phyloP scores from a whole-genome alignment of 2,797 vertebrate genomes.

The Hydrophis major region DNA sequence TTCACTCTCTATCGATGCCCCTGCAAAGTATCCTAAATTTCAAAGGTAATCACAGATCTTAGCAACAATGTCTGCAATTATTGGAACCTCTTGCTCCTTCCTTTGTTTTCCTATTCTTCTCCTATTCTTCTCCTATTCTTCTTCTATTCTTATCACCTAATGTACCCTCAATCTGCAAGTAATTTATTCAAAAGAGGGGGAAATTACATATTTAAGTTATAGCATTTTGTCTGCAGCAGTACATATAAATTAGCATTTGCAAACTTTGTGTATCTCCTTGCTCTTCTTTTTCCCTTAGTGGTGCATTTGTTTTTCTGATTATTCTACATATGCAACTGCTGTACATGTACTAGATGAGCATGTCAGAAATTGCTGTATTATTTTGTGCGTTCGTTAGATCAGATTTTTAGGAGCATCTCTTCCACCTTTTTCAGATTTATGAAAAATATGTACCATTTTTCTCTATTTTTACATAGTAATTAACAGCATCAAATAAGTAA shows the following conservation, averaged over 20 bases:
- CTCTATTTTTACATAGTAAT: constrained; percentile 69
- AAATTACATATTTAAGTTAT: background rate
- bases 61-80: background rate
- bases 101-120: background rate
- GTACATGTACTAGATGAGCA: background rate
- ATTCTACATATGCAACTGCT: background rate
- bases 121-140: background rate
- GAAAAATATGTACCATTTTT: constrained; percentile 25
- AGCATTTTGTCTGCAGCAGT: background rate
- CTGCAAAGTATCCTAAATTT: background rate
- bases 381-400: background rate
- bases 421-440: background rate
- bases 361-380: background rate
- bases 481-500: constrained; percentile 69
- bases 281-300: background rate
- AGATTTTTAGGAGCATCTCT: background rate
- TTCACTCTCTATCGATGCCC: background rate
- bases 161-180: background rate
- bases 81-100: background rate
- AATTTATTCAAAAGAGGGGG: background rate
- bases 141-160: background rate
- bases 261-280: background rate
- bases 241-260: background rate
- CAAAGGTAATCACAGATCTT: background rate
- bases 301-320: background rate